Conservation (phyloP, 2,113 vertebrate genomes). For the Gorsachius goisagi region DNA sequence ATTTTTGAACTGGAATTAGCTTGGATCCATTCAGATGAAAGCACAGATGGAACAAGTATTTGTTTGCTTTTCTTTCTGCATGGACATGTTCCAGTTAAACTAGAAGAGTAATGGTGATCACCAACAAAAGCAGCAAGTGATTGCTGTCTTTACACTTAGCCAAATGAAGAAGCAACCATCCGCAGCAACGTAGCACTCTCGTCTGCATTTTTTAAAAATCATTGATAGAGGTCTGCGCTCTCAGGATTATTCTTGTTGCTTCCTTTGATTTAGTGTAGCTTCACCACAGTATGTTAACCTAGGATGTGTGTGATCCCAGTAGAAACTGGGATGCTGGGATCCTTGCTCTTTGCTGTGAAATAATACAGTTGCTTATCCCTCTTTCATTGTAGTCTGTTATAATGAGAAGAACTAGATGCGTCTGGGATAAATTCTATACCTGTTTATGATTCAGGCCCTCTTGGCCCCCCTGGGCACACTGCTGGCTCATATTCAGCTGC, state of each 20-base stretch:
- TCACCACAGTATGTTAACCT: not conserved
- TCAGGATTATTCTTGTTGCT: not conserved
- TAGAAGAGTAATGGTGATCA: not conserved
- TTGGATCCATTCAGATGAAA: not conserved
- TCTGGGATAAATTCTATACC: not conserved
- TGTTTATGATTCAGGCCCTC: not conserved
- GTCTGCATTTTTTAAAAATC: accelerated
- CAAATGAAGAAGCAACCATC: not conserved
- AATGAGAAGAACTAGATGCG: not conserved
- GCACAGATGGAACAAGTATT: not conserved
- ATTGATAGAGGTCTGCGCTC: not conserved
- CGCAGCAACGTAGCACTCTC: not conserved
- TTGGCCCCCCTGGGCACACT: too few relatives aligned
- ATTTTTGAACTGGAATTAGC: not conserved
- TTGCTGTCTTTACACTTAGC: not conserved
- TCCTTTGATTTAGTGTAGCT: not conserved
- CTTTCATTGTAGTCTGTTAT: not conserved
- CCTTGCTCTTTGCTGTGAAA: not conserved
- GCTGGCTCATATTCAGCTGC: too few relatives aligned
- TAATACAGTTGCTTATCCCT: not conserved
- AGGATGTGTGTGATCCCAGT: not conserved
- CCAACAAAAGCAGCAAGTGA: not conserved
- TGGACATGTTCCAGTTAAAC: not conserved
- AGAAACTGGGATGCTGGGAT: not conserved
- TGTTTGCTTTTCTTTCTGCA: not conserved